These are phyloP conservation scores for Parazoanthus swiftii DNA, from an alignment of 92 coral and sea anemone genomes.

Conservation along the genomic window DNA sequence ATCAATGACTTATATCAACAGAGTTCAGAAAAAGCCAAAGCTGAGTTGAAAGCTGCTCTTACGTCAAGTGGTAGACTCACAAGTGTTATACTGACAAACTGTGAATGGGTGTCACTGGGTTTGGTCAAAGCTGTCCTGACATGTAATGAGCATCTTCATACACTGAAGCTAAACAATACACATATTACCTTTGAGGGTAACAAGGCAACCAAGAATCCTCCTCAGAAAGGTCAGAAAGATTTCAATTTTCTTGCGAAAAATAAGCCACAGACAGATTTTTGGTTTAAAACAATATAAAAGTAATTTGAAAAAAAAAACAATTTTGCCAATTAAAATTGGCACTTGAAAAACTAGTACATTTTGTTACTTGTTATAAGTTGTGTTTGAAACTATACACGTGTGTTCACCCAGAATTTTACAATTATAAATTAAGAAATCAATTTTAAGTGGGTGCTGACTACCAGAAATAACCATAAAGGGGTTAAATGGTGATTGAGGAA, in stretches of 20 bases:
- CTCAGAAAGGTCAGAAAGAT: background rate
- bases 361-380: background rate
- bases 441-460: no score
- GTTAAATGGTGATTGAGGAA: no score
- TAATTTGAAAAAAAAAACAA: no score
- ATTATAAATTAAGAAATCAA: no score
- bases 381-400: background rate
- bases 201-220: background rate
- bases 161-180: background rate
- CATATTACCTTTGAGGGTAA: background rate
- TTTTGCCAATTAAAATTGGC: no score
- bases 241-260: no score
- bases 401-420: no score
- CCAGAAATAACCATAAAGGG: no score
- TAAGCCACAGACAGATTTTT: no score
- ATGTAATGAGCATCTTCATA: constrained; percentile 12
- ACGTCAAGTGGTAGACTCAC: background rate
- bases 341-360: no score
- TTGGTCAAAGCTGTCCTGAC: background rate
- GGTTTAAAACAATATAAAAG: no score
- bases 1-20: background rate
- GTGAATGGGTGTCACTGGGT: background rate
- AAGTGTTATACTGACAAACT: constrained; percentile 18
- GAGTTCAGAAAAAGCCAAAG: background rate
- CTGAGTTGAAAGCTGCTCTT: background rate